Conservation (phyloP, 2,113 vertebrate genomes). For the Etia nguti region DNA sequence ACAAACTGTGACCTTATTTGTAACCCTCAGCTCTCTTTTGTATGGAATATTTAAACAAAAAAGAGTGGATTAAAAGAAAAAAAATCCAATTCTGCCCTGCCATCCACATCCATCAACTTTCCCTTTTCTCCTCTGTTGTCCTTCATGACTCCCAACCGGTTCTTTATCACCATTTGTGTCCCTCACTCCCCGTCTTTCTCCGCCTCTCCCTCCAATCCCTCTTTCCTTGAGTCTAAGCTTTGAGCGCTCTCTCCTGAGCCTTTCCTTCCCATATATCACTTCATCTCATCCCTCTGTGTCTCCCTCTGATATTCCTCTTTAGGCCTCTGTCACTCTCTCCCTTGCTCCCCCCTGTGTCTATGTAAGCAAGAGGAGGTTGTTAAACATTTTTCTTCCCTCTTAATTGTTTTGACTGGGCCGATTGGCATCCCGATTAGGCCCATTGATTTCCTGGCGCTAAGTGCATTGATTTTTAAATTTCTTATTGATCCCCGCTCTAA, state of each 20-base stretch:
- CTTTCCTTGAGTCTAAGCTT: constrained; percentile 56
- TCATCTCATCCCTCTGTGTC: constrained; percentile 62
- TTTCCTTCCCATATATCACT: constrained; percentile 67
- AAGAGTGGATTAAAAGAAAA: not conserved
- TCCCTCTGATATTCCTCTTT: constrained; percentile 50
- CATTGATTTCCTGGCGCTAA: constrained; percentile 95
- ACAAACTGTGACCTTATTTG: constrained; percentile 42
- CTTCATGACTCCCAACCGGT: constrained; percentile 39
- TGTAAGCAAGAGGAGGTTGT: constrained; percentile 77
- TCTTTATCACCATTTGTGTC: constrained; percentile 59
- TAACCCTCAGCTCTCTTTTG: not conserved
- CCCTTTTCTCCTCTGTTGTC: constrained; percentile 26
- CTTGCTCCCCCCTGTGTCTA: constrained; percentile 48
- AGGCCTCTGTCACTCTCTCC: constrained; percentile 22
- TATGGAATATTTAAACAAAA: not conserved
- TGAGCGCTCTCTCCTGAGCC: constrained; percentile 60
- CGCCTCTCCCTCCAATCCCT: constrained; percentile 12
- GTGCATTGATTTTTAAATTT: constrained; percentile 98
- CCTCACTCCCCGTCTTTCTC: constrained; percentile 10
- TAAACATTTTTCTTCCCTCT: constrained; percentile 91
- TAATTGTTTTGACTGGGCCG: constrained; percentile 95
- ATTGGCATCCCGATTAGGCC: constrained; percentile 96
- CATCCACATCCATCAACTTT: not conserved
- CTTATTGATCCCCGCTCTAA: constrained; percentile 92
- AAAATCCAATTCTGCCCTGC: not conserved